Conservation (phyloP, 2,113 vertebrate species). For the Scolopax mira region DNA sequence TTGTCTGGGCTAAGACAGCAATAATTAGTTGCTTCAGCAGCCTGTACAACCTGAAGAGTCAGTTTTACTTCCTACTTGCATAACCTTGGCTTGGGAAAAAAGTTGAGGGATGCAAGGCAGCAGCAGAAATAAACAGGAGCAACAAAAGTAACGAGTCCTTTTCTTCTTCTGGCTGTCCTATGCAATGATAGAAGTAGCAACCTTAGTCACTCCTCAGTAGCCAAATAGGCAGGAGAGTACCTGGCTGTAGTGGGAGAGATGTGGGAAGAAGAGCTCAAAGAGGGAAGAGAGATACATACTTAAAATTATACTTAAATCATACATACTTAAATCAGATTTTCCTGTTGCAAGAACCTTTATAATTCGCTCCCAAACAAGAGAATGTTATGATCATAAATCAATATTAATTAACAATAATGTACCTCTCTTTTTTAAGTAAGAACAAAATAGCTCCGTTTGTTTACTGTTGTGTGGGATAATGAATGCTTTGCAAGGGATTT, state of each 20-base stretch:
- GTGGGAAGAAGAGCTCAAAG: neutral
- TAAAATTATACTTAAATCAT: too few species aligned
- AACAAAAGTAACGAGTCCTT: neutral
- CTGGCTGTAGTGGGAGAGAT: neutral
- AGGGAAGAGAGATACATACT: neutral
- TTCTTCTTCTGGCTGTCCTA: neutral
- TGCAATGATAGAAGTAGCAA: fast-evolving
- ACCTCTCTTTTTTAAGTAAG: neutral
- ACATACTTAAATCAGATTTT: neutral
- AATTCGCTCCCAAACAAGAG: neutral
- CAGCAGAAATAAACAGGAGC: neutral
- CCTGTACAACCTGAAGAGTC: neutral
- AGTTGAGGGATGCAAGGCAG: neutral
- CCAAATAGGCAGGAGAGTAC: neutral
- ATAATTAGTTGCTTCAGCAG: neutral
- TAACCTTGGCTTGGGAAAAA: neutral
- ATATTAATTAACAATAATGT: neutral
- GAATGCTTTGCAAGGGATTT: neutral
- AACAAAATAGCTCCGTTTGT: neutral
- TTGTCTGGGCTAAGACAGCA: neutral
- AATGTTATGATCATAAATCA: neutral
- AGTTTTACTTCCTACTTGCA: neutral
- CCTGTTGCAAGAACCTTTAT: neutral
- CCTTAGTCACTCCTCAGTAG: neutral
- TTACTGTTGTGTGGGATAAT: neutral